Evolutionary conservation across 2,888 invertebrate species (phyloP).

Genomic region (Tridacna crocea): DNA sequence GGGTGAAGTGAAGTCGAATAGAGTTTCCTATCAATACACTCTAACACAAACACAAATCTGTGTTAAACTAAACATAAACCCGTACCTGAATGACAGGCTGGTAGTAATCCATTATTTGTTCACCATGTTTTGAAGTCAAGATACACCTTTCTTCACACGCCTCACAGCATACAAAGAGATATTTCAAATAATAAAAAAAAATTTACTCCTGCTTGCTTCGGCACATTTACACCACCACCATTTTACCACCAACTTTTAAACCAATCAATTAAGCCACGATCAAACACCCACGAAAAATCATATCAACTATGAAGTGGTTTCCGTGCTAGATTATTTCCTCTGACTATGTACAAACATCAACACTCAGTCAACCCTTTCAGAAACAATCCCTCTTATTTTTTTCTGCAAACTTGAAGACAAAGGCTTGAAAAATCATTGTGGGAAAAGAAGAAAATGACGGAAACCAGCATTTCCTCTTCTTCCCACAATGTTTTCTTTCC

Average conservation of each 20-base stretch:
- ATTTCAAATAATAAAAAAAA: too few relatives aligned
- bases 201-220: too few relatives aligned
- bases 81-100: conserved; percentile 19
- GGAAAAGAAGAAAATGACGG: too few relatives aligned
- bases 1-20: too few relatives aligned
- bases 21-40: too few relatives aligned
- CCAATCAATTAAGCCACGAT: conserved; percentile 22
- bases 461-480: too few relatives aligned
- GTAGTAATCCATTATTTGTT: conserved; percentile 21
- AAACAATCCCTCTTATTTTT: too few relatives aligned
- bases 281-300: conserved; percentile 22
- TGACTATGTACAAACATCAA: conserved; percentile 3
- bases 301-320: conserved; percentile 12
- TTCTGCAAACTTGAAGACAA: too few relatives aligned
- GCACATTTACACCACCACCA: too few relatives aligned
- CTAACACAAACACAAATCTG: too few relatives aligned
- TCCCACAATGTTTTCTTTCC: too few relatives aligned
- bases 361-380: background rate
- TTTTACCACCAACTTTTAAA: background rate
- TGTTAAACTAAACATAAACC: conserved; percentile 6
- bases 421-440: too few relatives aligned
- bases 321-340: conserved; percentile 21
- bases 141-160: conserved; percentile 9
- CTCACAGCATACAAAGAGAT: background rate
- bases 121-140: conserved; percentile 21